phyloP scores from a whole-genome alignment of 2,113 vertebrate genomes.

The Pelusios castaneus region DNA sequence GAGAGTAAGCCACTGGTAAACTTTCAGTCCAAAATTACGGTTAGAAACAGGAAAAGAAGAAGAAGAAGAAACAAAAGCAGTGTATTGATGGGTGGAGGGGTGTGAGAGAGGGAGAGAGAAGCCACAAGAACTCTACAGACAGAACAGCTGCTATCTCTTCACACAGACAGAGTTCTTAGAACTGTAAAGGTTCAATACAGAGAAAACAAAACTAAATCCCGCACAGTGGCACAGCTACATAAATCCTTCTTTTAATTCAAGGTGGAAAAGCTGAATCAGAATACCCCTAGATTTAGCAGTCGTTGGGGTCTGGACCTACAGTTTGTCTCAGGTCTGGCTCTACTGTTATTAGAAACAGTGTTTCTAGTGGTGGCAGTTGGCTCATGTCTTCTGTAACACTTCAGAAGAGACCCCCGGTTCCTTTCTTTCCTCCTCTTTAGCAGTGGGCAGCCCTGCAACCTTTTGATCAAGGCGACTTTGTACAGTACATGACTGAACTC shows the following conservation, averaged over 20 bases:
- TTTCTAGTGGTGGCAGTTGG: constrained; percentile 62
- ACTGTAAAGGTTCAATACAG: background rate
- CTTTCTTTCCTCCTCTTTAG: constrained; percentile 75
- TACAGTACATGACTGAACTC: constrained; percentile 79
- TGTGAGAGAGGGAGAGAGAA: background rate
- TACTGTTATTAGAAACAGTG: constrained; percentile 54
- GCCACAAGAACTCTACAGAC: constrained; percentile 19
- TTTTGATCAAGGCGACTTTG: constrained; percentile 83
- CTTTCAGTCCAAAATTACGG: background rate
- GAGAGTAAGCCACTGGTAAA: background rate
- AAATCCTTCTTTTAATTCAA: background rate
- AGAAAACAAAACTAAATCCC: background rate
- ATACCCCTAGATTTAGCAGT: background rate
- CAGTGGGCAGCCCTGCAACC: constrained; percentile 80
- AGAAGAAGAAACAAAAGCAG: constrained; percentile 16
- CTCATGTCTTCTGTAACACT: constrained; percentile 74
- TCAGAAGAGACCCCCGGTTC: constrained; percentile 73
- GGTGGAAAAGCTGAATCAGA: background rate
- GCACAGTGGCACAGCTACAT: background rate
- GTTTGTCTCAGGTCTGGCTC: constrained; percentile 40
- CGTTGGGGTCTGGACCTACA: background rate
- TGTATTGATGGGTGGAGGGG: background rate
- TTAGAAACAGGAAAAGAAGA: background rate
- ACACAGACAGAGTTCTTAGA: background rate
- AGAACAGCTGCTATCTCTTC: background rate